Evolutionary conservation across 2,888 invertebrate genomes (phyloP).

Genomic region (Eupithecia centaureata): DNA sequence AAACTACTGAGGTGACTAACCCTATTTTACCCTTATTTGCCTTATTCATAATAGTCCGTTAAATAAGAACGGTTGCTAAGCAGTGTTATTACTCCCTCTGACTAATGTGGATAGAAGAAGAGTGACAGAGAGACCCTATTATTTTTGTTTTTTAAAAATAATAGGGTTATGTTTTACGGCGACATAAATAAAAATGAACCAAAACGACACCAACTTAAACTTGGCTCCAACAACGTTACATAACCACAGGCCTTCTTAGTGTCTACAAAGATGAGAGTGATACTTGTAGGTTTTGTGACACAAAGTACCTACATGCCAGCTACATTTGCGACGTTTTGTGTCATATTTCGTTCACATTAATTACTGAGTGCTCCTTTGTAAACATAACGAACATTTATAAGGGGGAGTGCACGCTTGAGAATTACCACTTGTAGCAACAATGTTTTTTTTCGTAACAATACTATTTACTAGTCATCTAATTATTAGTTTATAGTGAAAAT

Average conservation of each 20-base stretch:
- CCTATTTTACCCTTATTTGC: too few relatives aligned
- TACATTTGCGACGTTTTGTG: conserved; percentile 6
- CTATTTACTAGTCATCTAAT: background rate
- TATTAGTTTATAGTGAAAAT: too few relatives aligned
- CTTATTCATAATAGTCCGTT: too few relatives aligned
- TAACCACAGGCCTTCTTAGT: background rate
- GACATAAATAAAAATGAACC: too few relatives aligned
- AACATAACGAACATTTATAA: conserved; percentile 4
- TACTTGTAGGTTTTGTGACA: background rate
- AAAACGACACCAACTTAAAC: background rate
- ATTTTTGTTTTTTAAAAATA: too few relatives aligned
- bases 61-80: too few relatives aligned
- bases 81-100: too few relatives aligned
- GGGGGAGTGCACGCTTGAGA: background rate
- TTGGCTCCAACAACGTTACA: background rate
- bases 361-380: conserved; percentile 7
- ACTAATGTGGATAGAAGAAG: too few relatives aligned
- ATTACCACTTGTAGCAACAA: background rate
- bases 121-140: too few relatives aligned
- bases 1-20: too few relatives aligned
- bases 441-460: background rate
- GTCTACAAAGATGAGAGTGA: background rate
- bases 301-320: background rate
- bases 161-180: too few relatives aligned
- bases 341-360: conserved; percentile 15